phyloP scores from a whole-genome alignment of 1,140 invertebrate species.

The Yoshiicerus persimilis region DNA sequence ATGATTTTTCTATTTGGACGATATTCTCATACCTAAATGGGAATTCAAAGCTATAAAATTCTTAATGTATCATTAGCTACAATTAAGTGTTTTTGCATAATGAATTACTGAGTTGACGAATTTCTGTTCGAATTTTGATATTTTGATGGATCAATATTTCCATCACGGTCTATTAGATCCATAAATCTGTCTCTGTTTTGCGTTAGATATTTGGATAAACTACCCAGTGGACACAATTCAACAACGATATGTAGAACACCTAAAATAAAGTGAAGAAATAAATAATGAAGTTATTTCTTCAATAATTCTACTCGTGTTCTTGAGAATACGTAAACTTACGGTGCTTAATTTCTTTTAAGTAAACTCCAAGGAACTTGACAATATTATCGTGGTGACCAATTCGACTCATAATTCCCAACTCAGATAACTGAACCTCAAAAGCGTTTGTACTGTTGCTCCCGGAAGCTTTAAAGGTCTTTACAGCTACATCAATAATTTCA shows the following conservation, averaged over 20 bases:
- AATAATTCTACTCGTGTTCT: too few species aligned
- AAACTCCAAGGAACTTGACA: background rate
- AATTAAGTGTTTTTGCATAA: too few species aligned
- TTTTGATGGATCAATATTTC: background rate
- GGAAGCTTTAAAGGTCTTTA: slow-evolving; percentile 17
- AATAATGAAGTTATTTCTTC: background rate
- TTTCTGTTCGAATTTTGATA: background rate
- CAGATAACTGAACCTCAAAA: background rate
- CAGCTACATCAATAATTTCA: background rate
- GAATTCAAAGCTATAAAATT: background rate
- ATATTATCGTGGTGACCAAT: background rate
- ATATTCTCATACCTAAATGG: background rate
- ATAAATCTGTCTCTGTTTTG: background rate
- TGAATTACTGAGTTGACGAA: background rate
- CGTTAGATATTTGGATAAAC: background rate
- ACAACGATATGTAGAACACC: background rate
- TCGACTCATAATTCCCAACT: slow-evolving; percentile 13
- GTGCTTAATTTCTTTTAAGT: background rate
- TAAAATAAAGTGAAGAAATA: background rate
- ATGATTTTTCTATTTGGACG: background rate
- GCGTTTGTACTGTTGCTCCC: background rate
- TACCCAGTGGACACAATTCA: background rate
- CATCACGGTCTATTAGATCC: background rate
- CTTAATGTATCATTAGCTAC: too few species aligned
- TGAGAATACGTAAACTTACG: background rate